Percentiles rank a stretch among this genome's conserved stretches.
Conservation (phyloP, 2,113 vertebrate genomes). For the Plotosus lineatus region DNA sequence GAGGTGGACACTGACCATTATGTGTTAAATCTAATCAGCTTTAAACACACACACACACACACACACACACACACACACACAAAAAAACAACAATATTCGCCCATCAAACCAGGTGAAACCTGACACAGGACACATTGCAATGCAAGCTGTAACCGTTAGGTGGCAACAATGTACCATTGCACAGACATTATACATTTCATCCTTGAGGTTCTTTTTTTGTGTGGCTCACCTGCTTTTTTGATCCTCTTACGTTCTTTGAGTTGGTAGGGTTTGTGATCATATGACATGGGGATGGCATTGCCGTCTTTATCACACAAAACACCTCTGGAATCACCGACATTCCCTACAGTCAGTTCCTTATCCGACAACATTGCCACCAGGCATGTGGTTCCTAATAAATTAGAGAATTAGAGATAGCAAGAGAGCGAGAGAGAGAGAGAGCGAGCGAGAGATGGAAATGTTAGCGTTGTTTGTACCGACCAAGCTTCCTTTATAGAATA, state of each 20-base stretch:
- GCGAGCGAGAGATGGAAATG: background rate
- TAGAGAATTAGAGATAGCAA: slow-evolving; percentile 3
- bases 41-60: too few relatives aligned
- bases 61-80: too few relatives aligned
- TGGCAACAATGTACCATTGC: slow-evolving; percentile 27
- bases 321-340: slow-evolving; percentile 93
- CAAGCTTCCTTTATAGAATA: background rate
- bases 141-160: slow-evolving; percentile 17
- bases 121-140: background rate
- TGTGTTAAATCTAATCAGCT: too few relatives aligned
- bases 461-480: background rate
- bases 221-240: slow-evolving; percentile 88
- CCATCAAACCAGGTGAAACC: background rate
- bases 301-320: slow-evolving; percentile 96
- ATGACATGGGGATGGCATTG: slow-evolving; percentile 90
- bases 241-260: slow-evolving; percentile 97
- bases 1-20: too few relatives aligned
- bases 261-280: slow-evolving; percentile 98
- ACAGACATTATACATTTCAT: background rate
- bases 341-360: slow-evolving; percentile 93
- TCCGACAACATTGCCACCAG: slow-evolving; percentile 92
- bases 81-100: background rate
- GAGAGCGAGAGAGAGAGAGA: background rate
- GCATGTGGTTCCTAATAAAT: slow-evolving; percentile 95
- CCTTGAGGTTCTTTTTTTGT: background rate